Evolutionary conservation across 1,140 invertebrate genomes (phyloP).

Genomic region (Zophobas atratus): DNA sequence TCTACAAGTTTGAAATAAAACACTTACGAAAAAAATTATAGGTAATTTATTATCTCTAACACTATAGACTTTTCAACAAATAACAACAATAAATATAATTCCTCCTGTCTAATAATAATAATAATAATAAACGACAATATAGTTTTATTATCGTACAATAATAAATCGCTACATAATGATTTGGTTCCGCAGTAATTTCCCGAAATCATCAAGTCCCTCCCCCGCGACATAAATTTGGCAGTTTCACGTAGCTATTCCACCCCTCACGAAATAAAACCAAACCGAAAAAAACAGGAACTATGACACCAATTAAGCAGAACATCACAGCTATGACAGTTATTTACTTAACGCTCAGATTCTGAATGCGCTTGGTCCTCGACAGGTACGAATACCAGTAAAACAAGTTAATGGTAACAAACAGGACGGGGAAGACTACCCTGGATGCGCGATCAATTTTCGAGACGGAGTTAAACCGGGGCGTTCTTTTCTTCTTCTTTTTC

Average conservation of each 20-base stretch:
- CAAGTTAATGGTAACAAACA: constrained; percentile 84
- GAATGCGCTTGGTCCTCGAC: constrained; percentile 75
- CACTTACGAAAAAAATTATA: not conserved
- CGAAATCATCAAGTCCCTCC: not conserved
- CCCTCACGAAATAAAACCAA: not conserved
- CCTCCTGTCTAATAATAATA: not conserved
- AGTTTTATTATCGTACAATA: too few species aligned
- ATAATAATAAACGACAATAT: not conserved
- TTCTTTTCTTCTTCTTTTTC: constrained; percentile 70
- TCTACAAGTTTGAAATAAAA: not conserved
- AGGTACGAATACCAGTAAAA: constrained; percentile 87
- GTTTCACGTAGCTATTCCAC: constrained; percentile 12
- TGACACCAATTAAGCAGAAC: constrained; percentile 20
- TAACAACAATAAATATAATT: not conserved
- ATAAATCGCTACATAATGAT: not conserved
- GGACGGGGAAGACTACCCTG: constrained; percentile 81
- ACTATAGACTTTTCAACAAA: not conserved
- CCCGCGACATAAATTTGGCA: not conserved
- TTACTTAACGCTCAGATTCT: constrained; percentile 61
- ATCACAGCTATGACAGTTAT: constrained; percentile 33
- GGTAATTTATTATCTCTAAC: not conserved
- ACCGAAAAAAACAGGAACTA: constrained; percentile 20
- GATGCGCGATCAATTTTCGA: constrained; percentile 86
- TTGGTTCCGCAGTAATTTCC: constrained; percentile 16
- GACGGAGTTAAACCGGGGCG: constrained; percentile 82